Evolutionary conservation across 2,797 vertebrate genomes (phyloP), one percentile per base, ranked within the genome.

Genomic region (Hybognathus amarus): DNA sequence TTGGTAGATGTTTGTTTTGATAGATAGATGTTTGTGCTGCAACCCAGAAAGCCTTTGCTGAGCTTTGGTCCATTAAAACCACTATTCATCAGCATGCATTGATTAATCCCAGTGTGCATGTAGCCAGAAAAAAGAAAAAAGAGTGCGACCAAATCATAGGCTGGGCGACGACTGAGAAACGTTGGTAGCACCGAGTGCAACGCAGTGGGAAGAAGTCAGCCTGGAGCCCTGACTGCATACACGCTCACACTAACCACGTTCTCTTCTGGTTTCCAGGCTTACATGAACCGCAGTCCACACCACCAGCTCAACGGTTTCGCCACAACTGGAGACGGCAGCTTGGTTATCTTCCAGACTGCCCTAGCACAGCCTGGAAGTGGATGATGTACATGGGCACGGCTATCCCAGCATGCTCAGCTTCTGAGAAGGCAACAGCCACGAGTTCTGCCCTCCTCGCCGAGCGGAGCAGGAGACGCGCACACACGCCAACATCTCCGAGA

Each of bases 331-430:
- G 91, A 91, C 1, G 83, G 86, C 2, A 92, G 61, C 84, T 13
- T 94, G 77, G 89, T 94, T 0, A 92, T 95, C 88, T 94, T 89
- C 67, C 93, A n/a, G 89, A 95, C 92, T 0, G 93, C 93, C 7
- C 86, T 94, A 52, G 94, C 87, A 92, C 27, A 11, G 52, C 18
- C 30, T 4, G 33, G 54, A 50, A 47, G 47, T 66, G 40, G 27
- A 45, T 52, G 78, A 63, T 79, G 67, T 56, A 18, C 17, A 78
- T 4, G 5, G 12, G 20, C 66, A 77, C 56, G 8, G 45, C 66
- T 64, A 36, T 18, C 15, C 33, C 47, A 24, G 20, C 67, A 30
- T 61, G 38, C 30, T 79, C 13, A 7, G 24, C 74, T 71, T 47
- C 40, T 36, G 13, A 20, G 42, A 78, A 38, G 47, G 36, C 56